These are phyloP conservation scores for Hybognathus amarus DNA, from an alignment of 2,797 vertebrate genomes.

Conservation along the genomic window DNA sequence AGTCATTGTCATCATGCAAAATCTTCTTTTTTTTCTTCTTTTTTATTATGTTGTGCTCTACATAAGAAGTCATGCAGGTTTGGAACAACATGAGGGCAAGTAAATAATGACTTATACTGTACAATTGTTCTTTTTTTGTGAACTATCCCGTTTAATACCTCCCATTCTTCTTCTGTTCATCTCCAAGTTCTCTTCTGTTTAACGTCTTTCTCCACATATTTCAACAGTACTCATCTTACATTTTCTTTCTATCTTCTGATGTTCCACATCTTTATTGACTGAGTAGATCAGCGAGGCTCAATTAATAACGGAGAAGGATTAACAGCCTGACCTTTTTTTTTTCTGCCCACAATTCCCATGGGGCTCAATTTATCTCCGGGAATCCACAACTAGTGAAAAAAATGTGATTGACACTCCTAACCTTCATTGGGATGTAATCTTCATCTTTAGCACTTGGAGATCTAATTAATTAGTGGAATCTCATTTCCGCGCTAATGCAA, in stretches of 20 bases:
- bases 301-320: conserved; percentile 75
- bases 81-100: neutral
- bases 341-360: conserved; percentile 69
- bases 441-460: conserved; percentile 80
- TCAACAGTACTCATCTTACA: conserved; percentile 46
- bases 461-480: conserved; percentile 86
- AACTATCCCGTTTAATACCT: neutral
- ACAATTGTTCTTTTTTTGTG: neutral
- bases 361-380: conserved; percentile 77
- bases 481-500: conserved; percentile 84
- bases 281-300: conserved; percentile 69
- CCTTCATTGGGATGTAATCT: conserved; percentile 82
- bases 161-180: neutral
- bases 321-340: conserved; percentile 69
- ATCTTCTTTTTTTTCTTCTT: no score
- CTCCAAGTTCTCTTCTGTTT: neutral
- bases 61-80: neutral
- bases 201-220: conserved; percentile 25
- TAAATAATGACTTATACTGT: neutral
- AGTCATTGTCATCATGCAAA: neutral
- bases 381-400: conserved; percentile 64
- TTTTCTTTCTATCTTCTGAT: conserved; percentile 52
- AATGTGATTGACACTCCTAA: conserved; percentile 78
- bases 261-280: conserved; percentile 58
- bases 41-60: neutral